Percentiles rank a stretch among this genome's conserved stretches.
phyloP scores from a whole-genome alignment of 2,888 invertebrate species.

The Heliconius ismenius region DNA sequence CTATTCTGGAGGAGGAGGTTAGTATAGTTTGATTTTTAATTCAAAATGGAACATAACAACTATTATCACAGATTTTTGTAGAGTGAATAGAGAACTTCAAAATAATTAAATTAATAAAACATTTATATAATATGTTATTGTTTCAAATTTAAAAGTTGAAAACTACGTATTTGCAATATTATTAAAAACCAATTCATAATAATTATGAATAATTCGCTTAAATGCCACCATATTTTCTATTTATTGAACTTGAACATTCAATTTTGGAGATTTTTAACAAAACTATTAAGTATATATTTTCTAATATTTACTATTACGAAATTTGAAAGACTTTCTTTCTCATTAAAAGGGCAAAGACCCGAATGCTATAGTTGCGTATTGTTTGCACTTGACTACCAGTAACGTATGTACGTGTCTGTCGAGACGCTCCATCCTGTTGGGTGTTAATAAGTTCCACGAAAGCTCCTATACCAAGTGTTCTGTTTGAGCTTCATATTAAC shows the following conservation, averaged over 20 bases:
- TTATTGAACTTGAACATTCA: too few species aligned
- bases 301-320: background rate
- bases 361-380: conserved; percentile 6
- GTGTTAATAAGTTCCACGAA: conserved; percentile 32
- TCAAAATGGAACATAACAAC: background rate
- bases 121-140: too few species aligned
- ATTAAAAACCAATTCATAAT: too few species aligned
- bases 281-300: background rate
- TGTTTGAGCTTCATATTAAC: background rate
- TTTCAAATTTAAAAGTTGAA: too few species aligned
- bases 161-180: too few species aligned
- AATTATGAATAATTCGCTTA: too few species aligned
- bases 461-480: background rate
- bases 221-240: too few species aligned
- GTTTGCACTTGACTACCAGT: conserved; percentile 23
- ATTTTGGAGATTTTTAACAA: background rate
- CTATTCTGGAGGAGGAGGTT: conserved; percentile 48
- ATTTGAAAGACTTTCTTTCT: background rate
- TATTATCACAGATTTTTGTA: background rate
- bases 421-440: conserved; percentile 27
- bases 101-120: too few species aligned
- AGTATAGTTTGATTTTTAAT: conserved; percentile 45
- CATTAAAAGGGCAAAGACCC: conserved; percentile 32
- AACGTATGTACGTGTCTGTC: conserved; percentile 11
- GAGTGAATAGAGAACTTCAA: background rate